Percentiles rank a stretch among this genome's conserved stretches.
These are phyloP conservation scores for Callitettix versicolor DNA, from an alignment of 1,140 invertebrate species.

Conservation along the genomic window DNA sequence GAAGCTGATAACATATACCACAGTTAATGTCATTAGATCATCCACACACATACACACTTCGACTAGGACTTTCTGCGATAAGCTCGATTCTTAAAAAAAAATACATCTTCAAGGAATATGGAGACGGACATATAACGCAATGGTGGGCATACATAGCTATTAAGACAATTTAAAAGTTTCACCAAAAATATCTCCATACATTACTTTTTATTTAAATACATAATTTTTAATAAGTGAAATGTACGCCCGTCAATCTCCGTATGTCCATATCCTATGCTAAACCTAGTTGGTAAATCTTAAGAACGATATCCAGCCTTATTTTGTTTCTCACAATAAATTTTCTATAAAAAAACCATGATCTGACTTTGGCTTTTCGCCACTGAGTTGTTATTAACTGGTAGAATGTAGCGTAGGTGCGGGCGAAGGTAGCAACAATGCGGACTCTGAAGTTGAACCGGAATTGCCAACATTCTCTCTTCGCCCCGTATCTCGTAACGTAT, in stretches of 20 bases:
- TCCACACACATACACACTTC: neutral
- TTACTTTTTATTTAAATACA: too few relatives aligned
- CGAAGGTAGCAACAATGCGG: neutral
- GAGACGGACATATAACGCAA: too few relatives aligned
- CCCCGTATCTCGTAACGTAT: constrained; percentile 42
- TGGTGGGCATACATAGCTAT: too few relatives aligned
- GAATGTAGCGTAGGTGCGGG: neutral
- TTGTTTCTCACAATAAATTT: too few relatives aligned
- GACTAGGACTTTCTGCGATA: constrained; percentile 2
- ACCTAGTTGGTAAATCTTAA: constrained; percentile 10
- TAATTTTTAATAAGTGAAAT: neutral
- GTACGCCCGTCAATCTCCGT: neutral
- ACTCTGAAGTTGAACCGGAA: neutral
- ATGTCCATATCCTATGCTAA: neutral
- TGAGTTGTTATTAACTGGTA: constrained; percentile 6
- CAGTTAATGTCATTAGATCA: neutral
- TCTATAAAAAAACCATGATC: neutral
- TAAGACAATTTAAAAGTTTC: too few relatives aligned
- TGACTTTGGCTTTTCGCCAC: neutral
- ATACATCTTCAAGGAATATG: neutral
- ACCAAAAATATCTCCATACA: too few relatives aligned
- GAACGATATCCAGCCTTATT: constrained; percentile 10
- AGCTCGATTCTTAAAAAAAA: constrained; percentile 8
- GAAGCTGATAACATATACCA: too few relatives aligned
- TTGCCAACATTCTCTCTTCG: constrained; percentile 3